Base-by-base conservation (phyloP, 1,140 invertebrate species). In the Agraylea sexmaculata region DNA sequence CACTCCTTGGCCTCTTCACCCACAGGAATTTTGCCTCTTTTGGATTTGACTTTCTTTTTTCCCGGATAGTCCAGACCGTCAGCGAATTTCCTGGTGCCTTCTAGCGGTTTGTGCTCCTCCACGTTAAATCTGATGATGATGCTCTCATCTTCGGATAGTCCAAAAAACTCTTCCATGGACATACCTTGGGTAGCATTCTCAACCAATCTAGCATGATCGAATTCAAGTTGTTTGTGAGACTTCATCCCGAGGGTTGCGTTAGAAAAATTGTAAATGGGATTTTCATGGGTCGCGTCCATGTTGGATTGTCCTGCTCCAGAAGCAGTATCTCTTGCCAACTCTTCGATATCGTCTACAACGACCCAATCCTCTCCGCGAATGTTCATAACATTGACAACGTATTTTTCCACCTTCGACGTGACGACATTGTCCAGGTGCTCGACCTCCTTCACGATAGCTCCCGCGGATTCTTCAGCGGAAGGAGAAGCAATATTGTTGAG, bases 281-380 rank as follows among this genome's bases (percentile, higher is more conserved):
- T 19, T 33, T 38, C 25, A 3, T 15, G 21, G 29, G 12, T 31
- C 7, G 45, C 48, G 42, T 53, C 15, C 39, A 56, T 31, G 46
- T 40, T 2, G 5, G 4, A 40, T 30, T 22, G 3, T 7, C n/a
- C 12, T 12, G 16, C 3, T 17, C 10, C 19, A 21, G 11, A 12
- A 16, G 20, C 17, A 13, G 35, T 4, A n/a, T 17, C 8, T 10
- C n/a, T 2, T 19, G 15, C 13, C 27, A 58, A 59, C 45, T 61
- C 57, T 6, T 53, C 43, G 13, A 59, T 51, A 23, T 57, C 59
- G 30, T 60, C 56, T 10, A 58, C 46, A 5, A 64, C 22, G 3
- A 49, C 32, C 40, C 37, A 49, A 4, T 49, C 40, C 22, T 46
- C 23, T 0, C 47, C 47, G 21, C 41, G 20, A 17, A 49, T 34